Evolutionary conservation across 2,113 vertebrate species (phyloP).

Genomic region (Pluvianellus socialis): DNA sequence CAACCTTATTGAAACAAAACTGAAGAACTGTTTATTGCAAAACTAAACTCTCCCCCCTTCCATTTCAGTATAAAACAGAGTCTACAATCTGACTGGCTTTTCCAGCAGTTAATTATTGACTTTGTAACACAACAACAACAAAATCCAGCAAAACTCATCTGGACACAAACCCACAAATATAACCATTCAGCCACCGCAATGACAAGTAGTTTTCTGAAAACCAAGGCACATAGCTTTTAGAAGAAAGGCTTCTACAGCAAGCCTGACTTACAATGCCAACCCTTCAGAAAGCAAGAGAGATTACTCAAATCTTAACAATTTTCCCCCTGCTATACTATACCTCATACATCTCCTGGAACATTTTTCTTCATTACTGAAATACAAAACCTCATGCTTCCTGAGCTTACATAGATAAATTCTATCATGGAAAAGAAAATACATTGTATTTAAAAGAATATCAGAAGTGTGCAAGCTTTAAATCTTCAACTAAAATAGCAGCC

Average conservation of each 20-base stretch:
- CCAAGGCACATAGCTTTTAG: not conserved
- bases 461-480: not conserved
- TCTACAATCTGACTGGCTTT: not conserved
- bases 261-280: not conserved
- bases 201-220: not conserved
- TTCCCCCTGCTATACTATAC: not conserved
- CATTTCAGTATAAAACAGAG: not conserved
- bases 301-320: not conserved
- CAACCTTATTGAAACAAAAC: not conserved
- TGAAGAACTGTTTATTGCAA: not conserved
- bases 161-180: not conserved
- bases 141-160: not conserved
- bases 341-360: not conserved
- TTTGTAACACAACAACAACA: not conserved
- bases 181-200: not conserved
- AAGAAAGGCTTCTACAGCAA: not conserved
- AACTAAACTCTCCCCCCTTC: not conserved
- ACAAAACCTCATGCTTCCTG: not conserved
- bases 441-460: not conserved
- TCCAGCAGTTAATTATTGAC: not conserved
- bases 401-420: not conserved
- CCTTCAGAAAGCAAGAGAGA: not conserved
- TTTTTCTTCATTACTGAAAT: not conserved
- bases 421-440: not conserved
- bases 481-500: not conserved